Evolutionary conservation across 1,140 invertebrate species (phyloP), one percentile per base, ranked within the genome.

Genomic region (Rhopalosiphum maidis): DNA sequence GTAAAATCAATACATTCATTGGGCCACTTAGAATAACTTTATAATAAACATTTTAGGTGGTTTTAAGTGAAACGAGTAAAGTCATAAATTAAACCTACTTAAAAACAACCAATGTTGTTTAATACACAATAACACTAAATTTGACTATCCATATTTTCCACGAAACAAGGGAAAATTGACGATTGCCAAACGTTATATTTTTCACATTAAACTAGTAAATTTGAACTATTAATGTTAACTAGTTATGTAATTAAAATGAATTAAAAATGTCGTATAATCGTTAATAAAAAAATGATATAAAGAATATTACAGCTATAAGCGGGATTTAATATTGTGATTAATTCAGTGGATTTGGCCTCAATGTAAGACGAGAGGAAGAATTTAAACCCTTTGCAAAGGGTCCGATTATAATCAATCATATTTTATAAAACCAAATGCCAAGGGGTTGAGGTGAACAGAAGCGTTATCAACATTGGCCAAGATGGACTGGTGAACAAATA

Each of bases 381-480:
- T 51, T 92, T 92, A 92, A 91, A 51, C 43, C 60, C 30, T 37
- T 77, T 51, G 77, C 22, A 37, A 6, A 35, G 11, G 37, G 68
- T 46, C 9, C 77, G 68, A 83, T 92, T 92, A 85, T 93, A 93
- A 92, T 93, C 91, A 93, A 93, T 93, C 91, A 93, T 86, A 93
- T 85, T 93, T 85, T 30, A 51, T 43, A 92, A 86, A 54, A 35
- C 48, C 23, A 7, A 43, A 82, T 82, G n/a, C 9, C 25, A 46
- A 43, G 18, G 30, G 37, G 54, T 68, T 25, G 82, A 41, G n/a
- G 22, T 37, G 5, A 30, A 86, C 77, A 83, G 48, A 54, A 93
- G 23, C 48, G 82, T 93, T 93, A 93, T 93, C 91, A 85, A 37
- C 91, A 85, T 93, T 83, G 91, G 77, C 82, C 91, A 93, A 93